These are phyloP conservation scores for Drosophila leontia DNA, from an alignment of 1,140 invertebrate genomes.

Conservation along the genomic window DNA sequence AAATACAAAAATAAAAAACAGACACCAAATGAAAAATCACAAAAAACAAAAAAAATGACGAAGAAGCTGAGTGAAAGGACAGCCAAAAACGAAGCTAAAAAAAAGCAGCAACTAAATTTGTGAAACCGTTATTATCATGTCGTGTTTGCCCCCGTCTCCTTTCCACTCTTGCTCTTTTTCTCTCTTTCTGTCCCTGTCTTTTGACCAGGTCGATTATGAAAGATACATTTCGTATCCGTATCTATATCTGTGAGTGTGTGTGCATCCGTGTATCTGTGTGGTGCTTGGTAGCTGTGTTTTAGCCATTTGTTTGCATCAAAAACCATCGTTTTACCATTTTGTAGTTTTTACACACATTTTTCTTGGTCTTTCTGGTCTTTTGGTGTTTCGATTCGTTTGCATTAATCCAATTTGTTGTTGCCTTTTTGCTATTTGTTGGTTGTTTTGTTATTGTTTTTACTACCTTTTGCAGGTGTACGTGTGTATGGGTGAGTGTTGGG, in stretches of 20 bases:
- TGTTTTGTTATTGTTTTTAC: conserved; percentile 11
- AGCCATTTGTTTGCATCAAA: conserved; percentile 45
- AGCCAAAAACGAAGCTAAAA: conserved; percentile 10
- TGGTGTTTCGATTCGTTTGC: conserved; percentile 42
- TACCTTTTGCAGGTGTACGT: neutral
- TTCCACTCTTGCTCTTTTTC: neutral
- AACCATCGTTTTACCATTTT: conserved; percentile 50
- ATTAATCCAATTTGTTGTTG: conserved; percentile 75
- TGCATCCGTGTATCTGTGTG: neutral
- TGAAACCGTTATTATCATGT: conserved; percentile 53
- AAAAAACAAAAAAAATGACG: conserved; percentile 22
- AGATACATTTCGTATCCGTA: conserved; percentile 32
- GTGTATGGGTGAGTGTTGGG: neutral
- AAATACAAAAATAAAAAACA: neutral
- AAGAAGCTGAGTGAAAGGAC: conserved; percentile 32
- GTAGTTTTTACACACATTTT: conserved; percentile 40
- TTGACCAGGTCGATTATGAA: conserved; percentile 45
- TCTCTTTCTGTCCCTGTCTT: conserved; percentile 16
- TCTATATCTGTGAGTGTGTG: conserved; percentile 11
- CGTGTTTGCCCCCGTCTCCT: conserved; percentile 24
- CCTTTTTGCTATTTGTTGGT: conserved; percentile 7
- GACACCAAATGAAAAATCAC: conserved; percentile 6
- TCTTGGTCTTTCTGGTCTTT: conserved; percentile 31
- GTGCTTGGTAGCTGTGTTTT: conserved; percentile 30
- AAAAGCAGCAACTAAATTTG: conserved; percentile 47